Conservation (phyloP, 1,140 invertebrate genomes). For the Drosophila ananassae region DNA sequence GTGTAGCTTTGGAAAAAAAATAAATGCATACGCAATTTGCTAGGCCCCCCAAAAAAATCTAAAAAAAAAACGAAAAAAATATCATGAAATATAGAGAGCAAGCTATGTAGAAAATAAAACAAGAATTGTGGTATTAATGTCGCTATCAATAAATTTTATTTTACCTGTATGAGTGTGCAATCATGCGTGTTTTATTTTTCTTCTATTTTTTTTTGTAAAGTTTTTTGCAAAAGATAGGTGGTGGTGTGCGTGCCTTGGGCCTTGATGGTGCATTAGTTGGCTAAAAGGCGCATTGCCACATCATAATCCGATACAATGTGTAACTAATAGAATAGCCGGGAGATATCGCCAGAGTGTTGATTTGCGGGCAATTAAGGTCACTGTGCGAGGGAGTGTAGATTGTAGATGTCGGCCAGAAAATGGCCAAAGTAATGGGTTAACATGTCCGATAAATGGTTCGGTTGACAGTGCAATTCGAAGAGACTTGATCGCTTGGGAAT, state of each 20-base stretch:
- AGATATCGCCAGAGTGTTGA: constrained; percentile 72
- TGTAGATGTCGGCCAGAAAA: constrained; percentile 8
- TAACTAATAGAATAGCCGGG: constrained; percentile 62
- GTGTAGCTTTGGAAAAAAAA: constrained; percentile 61
- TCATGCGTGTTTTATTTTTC: constrained; percentile 30
- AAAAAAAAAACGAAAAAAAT: constrained; percentile 14
- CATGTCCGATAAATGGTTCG: constrained; percentile 16
- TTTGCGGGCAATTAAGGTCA: constrained; percentile 77
- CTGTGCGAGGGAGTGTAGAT: constrained; percentile 28
- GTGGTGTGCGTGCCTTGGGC: constrained; percentile 55
- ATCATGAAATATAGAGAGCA: constrained; percentile 32
- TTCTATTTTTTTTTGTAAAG: neutral
- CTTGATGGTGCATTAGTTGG: constrained; percentile 75
- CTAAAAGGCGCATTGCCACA: constrained; percentile 29
- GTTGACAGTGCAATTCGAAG: constrained; percentile 28
- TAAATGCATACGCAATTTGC: constrained; percentile 67
- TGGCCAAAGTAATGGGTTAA: constrained; percentile 25
- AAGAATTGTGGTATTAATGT: constrained; percentile 74
- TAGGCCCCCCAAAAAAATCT: constrained; percentile 10
- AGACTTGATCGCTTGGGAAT: neutral
- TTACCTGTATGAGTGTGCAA: constrained; percentile 35
- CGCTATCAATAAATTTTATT: constrained; percentile 75
- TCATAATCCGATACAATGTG: constrained; percentile 34
- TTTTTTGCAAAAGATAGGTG: neutral
- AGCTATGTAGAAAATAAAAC: constrained; percentile 30